A percentile compares a stretch with the other conserved stretches of the same genome.
These are phyloP conservation scores for Thereva unica DNA, from an alignment of 2,888 invertebrate species.

Conservation along the genomic window DNA sequence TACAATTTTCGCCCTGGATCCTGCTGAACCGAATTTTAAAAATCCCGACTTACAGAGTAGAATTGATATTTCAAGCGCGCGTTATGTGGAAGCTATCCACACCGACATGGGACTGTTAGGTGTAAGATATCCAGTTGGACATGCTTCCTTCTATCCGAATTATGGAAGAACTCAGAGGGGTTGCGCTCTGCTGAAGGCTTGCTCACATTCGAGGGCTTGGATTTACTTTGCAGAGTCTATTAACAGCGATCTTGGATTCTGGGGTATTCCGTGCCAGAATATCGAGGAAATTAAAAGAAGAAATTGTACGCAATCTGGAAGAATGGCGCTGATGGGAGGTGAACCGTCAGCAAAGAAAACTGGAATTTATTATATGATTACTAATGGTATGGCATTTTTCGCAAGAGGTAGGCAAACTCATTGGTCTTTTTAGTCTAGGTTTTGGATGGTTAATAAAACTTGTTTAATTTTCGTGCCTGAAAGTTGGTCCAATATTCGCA, in stretches of 20 bases:
- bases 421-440: not conserved
- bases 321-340: constrained; percentile 23
- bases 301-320: not conserved
- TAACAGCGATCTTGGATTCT: constrained; percentile 44
- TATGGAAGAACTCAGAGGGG: constrained; percentile 47
- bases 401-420: constrained; percentile 2
- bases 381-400: constrained; percentile 3
- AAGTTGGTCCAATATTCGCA: too few relatives aligned
- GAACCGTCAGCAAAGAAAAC: constrained; percentile 28
- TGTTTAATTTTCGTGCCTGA: not conserved
- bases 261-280: constrained; percentile 23
- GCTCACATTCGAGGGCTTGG: constrained; percentile 39
- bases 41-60: not conserved
- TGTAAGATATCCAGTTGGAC: constrained; percentile 42
- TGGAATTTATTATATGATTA: constrained; percentile 19
- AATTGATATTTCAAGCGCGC: constrained; percentile 42
- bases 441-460: not conserved
- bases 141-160: constrained; percentile 48
- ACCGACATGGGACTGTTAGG: constrained; percentile 45
- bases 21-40: constrained; percentile 11
- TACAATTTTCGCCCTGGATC: constrained; percentile 24
- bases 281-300: constrained; percentile 5
- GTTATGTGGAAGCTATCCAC: constrained; percentile 47
- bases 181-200: constrained; percentile 40
- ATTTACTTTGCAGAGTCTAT: constrained; percentile 44